A percentile compares a stretch with the other conserved stretches of the same genome.
These are phyloP conservation scores for Vireo altiloquus DNA, from an alignment of 2,113 vertebrate genomes.

Conservation along the genomic window DNA sequence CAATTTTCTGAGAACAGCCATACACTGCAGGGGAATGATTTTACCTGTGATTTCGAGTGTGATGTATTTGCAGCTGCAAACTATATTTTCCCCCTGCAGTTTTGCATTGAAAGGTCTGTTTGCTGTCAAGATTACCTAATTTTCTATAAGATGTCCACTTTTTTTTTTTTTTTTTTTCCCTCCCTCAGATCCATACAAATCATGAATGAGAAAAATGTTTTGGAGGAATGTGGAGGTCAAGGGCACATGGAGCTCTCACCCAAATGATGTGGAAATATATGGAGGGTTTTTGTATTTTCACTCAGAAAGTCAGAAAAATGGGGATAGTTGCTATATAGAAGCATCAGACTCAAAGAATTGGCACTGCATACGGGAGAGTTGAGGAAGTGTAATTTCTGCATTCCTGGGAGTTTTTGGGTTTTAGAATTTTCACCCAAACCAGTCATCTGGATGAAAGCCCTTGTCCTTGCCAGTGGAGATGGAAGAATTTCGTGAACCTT, in stretches of 20 bases:
- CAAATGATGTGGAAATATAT: background rate
- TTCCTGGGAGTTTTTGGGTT: background rate
- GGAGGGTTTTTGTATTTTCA: background rate
- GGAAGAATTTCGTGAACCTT: background rate
- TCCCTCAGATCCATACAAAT: background rate
- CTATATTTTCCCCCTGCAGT: background rate
- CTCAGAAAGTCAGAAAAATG: background rate
- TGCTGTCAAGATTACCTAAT: background rate
- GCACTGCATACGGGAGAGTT: background rate
- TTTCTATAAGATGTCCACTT: background rate
- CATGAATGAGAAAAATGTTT: background rate
- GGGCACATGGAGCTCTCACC: background rate
- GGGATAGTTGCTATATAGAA: background rate
- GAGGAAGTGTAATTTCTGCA: background rate
- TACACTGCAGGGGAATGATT: background rate
- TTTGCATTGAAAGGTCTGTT: background rate
- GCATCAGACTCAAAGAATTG: background rate
- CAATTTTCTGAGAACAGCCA: slow-evolving; percentile 28
- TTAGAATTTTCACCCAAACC: background rate
- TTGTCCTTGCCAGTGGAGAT: background rate
- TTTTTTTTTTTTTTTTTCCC: background rate
- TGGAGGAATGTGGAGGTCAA: background rate
- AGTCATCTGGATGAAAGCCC: background rate
- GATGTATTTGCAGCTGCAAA: slow-evolving; percentile 18
- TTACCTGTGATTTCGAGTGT: slow-evolving; percentile 22